These are phyloP conservation scores for Meles meles DNA, from an alignment of 2,113 vertebrate species.

Conservation along the genomic window DNA sequence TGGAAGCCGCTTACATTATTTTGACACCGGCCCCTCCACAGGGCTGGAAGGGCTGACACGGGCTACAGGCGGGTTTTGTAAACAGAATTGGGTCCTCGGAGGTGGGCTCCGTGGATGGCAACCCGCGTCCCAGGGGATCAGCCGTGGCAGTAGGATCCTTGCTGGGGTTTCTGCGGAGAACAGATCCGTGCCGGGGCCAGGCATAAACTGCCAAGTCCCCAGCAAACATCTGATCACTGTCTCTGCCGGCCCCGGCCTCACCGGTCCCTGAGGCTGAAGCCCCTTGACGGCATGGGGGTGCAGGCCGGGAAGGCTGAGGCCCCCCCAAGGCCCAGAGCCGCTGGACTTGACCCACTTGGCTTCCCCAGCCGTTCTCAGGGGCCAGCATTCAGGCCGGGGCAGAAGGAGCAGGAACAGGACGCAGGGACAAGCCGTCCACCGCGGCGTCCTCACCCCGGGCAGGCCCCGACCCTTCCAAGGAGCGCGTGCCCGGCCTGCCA, in stretches of 20 bases:
- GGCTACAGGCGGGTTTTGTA: neutral
- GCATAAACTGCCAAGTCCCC: neutral
- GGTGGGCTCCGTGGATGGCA: neutral
- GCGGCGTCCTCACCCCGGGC: neutral
- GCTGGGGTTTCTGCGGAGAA: constrained; percentile 17
- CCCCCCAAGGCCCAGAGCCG: fast-evolving
- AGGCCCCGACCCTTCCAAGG: neutral
- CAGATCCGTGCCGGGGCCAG: neutral
- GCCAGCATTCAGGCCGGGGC: neutral
- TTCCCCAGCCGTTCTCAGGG: neutral
- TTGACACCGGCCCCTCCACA: neutral
- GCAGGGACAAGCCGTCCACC: neutral
- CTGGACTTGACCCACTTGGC: neutral
- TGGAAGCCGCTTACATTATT: neutral
- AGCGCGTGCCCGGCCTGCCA: neutral
- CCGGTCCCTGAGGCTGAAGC: neutral
- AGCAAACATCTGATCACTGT: neutral
- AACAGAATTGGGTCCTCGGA: neutral
- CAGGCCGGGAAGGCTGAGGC: neutral
- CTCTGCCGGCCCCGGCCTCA: neutral
- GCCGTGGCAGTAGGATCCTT: neutral
- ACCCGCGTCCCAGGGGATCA: neutral
- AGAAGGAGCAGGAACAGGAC: neutral
- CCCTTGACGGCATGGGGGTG: neutral
- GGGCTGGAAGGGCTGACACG: neutral